Conservation (phyloP, 2,113 vertebrate species). For the Tachuris rubrigastra region DNA sequence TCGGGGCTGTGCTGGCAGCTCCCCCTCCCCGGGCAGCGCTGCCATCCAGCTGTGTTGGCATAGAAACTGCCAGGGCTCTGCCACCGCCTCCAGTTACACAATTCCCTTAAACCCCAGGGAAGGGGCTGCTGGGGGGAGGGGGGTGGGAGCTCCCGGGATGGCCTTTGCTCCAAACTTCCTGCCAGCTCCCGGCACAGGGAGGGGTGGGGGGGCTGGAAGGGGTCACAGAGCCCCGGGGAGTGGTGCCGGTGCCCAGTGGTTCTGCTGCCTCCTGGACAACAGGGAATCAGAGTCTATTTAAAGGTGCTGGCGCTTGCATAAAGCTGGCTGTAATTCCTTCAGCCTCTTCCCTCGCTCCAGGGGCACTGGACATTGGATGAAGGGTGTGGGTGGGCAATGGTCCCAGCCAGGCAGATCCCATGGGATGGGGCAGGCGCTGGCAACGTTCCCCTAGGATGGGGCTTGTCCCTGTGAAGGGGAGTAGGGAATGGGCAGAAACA, state of each 20-base stretch:
- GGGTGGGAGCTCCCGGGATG: not conserved
- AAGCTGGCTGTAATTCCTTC: not conserved
- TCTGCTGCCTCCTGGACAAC: not conserved
- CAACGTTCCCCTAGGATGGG: not conserved
- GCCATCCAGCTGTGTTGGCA: constrained; percentile 48
- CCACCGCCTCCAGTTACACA: not conserved
- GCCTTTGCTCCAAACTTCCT: not conserved
- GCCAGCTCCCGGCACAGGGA: not conserved
- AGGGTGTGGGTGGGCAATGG: fast-evolving
- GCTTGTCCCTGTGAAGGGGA: fast-evolving
- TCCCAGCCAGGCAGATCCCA: not conserved
- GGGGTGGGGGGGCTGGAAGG: not conserved
- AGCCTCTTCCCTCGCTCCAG: fast-evolving
- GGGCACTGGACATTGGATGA: fast-evolving
- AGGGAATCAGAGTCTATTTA: not conserved
- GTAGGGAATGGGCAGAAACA: not conserved
- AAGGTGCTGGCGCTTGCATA: not conserved
- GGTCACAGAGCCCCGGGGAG: not conserved
- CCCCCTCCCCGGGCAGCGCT: not conserved
- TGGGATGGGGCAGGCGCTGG: not conserved
- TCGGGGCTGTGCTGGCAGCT: not conserved
- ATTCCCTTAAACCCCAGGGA: not conserved
- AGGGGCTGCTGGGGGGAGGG: not conserved
- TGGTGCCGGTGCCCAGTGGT: not conserved
- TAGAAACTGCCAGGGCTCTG: constrained; percentile 35